A percentile compares a stretch with the other conserved stretches of the same genome.
These are phyloP conservation scores for Labeo catla DNA, from an alignment of 2,113 vertebrate genomes.

Conservation along the genomic window DNA sequence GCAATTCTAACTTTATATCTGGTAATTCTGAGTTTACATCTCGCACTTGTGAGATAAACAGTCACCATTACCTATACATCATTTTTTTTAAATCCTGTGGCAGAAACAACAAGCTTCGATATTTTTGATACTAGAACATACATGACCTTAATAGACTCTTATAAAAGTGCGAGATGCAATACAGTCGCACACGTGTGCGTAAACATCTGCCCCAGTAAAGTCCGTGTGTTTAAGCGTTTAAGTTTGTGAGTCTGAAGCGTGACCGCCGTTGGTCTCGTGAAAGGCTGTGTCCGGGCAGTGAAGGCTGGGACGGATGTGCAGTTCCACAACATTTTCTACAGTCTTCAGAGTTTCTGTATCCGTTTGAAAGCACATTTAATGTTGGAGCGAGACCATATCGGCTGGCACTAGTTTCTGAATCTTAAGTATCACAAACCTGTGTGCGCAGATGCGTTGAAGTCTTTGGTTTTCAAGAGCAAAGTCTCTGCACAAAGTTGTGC, in stretches of 20 bases:
- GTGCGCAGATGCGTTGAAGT: constrained; percentile 23
- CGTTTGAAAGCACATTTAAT: neutral
- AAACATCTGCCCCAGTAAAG: constrained; percentile 5
- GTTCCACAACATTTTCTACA: constrained; percentile 25
- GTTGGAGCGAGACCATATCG: neutral
- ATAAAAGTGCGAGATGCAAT: constrained; percentile 39
- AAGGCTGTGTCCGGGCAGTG: constrained; percentile 40
- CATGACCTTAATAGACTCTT: constrained; percentile 42
- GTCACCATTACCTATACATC: neutral
- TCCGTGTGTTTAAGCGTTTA: neutral
- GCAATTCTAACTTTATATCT: neutral
- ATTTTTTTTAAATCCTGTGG: neutral
- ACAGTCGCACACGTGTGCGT: neutral
- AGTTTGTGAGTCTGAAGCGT: neutral
- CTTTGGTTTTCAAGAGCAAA: constrained; percentile 50
- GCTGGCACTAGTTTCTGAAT: neutral
- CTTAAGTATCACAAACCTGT: constrained; percentile 8
- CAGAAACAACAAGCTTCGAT: neutral
- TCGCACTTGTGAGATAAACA: neutral
- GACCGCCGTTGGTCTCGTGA: constrained; percentile 6
- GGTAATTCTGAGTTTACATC: neutral
- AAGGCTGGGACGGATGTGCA: constrained; percentile 35
- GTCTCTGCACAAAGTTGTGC: neutral
- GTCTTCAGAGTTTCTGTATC: neutral
- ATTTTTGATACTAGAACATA: constrained; percentile 22